Conservation (phyloP, 2,888 invertebrate genomes). For the Athetis lepigone region DNA sequence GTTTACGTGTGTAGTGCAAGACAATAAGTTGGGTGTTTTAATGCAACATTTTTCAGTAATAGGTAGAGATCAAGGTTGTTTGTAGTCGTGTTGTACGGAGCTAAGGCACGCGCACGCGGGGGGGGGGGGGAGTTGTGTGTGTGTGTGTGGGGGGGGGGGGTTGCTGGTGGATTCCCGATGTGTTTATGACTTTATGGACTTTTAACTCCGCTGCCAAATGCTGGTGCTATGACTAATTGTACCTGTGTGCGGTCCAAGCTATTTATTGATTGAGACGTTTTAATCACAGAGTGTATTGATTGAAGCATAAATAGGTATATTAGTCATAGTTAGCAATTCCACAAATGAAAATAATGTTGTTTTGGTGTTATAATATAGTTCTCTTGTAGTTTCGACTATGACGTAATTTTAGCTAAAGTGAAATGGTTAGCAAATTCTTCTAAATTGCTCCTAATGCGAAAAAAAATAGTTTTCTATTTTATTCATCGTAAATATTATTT, state of each 20-base stretch:
- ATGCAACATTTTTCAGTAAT: slow-evolving; percentile 89
- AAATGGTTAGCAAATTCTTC: no score
- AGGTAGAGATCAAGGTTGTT: slow-evolving; percentile 87
- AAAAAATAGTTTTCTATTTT: no score
- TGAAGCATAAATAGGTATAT: neutral
- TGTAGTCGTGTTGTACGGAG: slow-evolving; percentile 58
- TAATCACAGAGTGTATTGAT: slow-evolving; percentile 7
- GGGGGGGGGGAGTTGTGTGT: no score
- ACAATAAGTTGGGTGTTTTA: slow-evolving; percentile 86
- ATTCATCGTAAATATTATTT: no score
- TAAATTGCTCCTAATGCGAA: no score
- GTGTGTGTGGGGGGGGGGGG: no score
- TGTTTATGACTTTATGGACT: slow-evolving; percentile 36
- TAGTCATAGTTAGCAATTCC: slow-evolving; percentile 8
- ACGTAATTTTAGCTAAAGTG: no score
- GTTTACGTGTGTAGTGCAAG: slow-evolving; percentile 70
- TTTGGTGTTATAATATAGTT: no score
- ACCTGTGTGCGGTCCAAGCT: slow-evolving; percentile 13
- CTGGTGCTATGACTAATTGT: slow-evolving; percentile 35
- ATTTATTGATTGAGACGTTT: slow-evolving; percentile 12
- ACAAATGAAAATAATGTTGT: no score
- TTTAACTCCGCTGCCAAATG: slow-evolving; percentile 40
- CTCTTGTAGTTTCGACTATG: no score
- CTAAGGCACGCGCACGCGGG: slow-evolving; percentile 61
- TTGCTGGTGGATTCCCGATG: slow-evolving; percentile 38